Conservation (phyloP, 2,113 vertebrate species). For the Acrocephalus arundinaceus region DNA sequence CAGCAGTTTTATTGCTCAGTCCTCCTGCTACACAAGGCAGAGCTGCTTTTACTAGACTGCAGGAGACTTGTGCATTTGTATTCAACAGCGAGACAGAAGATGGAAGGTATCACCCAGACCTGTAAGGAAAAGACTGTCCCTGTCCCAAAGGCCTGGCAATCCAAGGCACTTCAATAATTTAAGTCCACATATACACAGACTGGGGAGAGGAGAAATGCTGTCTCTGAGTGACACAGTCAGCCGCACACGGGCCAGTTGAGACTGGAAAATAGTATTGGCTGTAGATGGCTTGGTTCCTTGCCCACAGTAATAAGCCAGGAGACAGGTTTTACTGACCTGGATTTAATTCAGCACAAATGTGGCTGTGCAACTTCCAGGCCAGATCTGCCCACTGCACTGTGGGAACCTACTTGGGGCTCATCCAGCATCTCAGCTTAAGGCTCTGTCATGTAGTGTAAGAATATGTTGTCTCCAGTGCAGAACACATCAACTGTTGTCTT, state of each 20-base stretch:
- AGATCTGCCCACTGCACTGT: background rate
- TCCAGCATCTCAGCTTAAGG: background rate
- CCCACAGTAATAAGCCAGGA: background rate
- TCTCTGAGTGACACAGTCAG: background rate
- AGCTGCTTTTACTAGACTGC: background rate
- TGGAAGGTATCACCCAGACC: background rate
- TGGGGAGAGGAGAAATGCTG: background rate
- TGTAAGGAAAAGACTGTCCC: background rate
- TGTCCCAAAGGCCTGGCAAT: background rate
- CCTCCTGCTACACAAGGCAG: background rate
- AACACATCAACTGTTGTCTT: background rate
- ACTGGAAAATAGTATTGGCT: background rate
- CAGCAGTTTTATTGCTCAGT: background rate
- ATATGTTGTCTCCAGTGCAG: background rate
- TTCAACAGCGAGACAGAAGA: background rate
- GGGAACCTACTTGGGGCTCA: background rate
- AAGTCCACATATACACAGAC: rapidly evolving
- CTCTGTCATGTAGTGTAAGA: background rate
- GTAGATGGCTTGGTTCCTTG: background rate
- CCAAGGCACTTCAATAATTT: background rate
- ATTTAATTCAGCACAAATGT: background rate
- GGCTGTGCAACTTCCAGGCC: background rate
- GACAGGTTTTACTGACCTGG: constrained; percentile 3
- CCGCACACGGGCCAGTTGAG: background rate
- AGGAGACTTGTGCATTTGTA: background rate